Base-by-base conservation (phyloP, 2,797 vertebrate species). In the Leptoclinus maculatus region DNA sequence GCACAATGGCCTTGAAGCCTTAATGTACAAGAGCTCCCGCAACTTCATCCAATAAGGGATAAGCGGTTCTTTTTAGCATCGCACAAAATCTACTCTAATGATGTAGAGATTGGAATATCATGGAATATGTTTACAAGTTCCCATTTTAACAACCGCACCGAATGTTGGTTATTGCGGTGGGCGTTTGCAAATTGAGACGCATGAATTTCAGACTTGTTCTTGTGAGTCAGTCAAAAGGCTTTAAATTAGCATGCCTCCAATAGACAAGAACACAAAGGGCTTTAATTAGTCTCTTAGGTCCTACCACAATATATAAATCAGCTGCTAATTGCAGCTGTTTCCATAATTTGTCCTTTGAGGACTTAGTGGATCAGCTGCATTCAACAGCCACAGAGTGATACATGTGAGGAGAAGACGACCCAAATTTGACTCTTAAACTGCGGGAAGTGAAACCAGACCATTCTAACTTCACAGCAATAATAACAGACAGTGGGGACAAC, bases 281-380 rank as follows among this genome's bases (percentile, higher is more conserved):
- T 85, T 91, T 95, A 95, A 95, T 96, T 93, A 94, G 92, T 94
- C 95, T 94, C 93, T 63, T 71, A 90, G 87, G 94, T 88, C 80
- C 81, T 70, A 81, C 71, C 85, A 90, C 90, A 88, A 91, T 91
- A 85, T 88, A 93, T 88, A 92, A 93, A 94, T 93, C 91, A 90
- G 83, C 74, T 80, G 79, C 91, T 95, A 91, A 94, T 95, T 95
- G 91, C 89, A 86, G 85, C 89, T 80, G 76, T 89, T 94, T 90
- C 88, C 83, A 87, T 92, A 92, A 94, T 92, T 87, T 86, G 66
- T 83, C 86, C 86, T 89, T 90, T 83, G 84, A 90, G 91, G 72
- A 84, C 74, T 82, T 83, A 83, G 81, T 83, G 58, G 76, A 90
- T 89, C 75, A 78, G 83, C 79, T 84, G 64, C 64, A 72, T 88